A percentile compares a stretch with the other conserved stretches of the same genome.
Conservation (phyloP, 2,888 invertebrate species). For the Chironomus riparius region DNA sequence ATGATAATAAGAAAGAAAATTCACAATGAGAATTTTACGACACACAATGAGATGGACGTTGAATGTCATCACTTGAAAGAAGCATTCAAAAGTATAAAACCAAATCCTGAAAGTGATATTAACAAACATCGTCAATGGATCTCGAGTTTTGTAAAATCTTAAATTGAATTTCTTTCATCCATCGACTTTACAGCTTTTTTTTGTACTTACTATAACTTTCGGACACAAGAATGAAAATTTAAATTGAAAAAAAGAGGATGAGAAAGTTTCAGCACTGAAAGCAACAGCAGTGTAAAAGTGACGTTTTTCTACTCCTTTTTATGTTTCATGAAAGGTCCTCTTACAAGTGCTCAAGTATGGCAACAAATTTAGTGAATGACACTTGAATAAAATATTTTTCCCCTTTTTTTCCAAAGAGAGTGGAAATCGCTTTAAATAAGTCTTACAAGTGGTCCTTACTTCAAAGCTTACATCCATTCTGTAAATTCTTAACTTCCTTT, state of each 20-base stretch:
- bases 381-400: neutral
- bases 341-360: neutral
- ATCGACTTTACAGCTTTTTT: neutral
- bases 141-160: conserved; percentile 46
- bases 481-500: too few relatives aligned
- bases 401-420: too few relatives aligned
- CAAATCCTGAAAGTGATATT: conserved; percentile 48
- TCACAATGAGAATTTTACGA: conserved; percentile 32
- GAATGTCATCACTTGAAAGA: conserved; percentile 31
- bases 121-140: conserved; percentile 56
- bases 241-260: too few relatives aligned
- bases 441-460: neutral
- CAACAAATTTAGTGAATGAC: conserved; percentile 6
- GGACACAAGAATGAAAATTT: too few relatives aligned
- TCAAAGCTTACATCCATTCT: too few relatives aligned
- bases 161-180: neutral
- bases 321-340: neutral
- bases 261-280: neutral
- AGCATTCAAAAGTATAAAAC: conserved; percentile 38
- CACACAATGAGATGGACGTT: neutral
- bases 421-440: neutral
- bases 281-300: neutral
- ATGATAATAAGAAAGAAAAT: conserved; percentile 60
- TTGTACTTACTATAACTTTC: too few relatives aligned
- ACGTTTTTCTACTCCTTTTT: neutral